Evolutionary conservation across 2,797 vertebrate genomes (phyloP).

Genomic region (Iguana delicatissima): DNA sequence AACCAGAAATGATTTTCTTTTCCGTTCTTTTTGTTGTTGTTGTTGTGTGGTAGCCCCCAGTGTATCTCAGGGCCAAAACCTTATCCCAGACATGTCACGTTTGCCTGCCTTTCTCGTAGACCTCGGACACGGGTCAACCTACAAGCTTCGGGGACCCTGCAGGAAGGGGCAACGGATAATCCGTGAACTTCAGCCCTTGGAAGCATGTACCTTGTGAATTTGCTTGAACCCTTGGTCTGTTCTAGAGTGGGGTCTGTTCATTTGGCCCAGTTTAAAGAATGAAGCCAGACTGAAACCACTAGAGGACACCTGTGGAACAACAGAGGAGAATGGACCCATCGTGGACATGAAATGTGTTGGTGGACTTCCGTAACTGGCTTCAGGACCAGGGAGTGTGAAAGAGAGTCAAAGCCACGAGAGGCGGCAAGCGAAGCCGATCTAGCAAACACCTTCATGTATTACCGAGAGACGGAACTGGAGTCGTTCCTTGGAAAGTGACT

Average conservation of each 20-base stretch:
- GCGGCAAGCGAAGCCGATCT: no score
- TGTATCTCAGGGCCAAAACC: no score
- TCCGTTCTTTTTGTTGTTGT: no score
- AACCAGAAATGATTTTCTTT: no score
- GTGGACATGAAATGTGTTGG: not conserved
- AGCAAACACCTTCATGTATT: not conserved
- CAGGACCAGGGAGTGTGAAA: not conserved
- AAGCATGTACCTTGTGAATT: not conserved
- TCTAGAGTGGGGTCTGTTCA: not conserved
- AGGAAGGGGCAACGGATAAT: not conserved
- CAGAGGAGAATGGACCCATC: no score
- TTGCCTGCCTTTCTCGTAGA: no score
- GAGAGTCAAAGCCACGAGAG: not conserved
- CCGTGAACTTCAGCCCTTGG: not conserved
- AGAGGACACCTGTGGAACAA: not conserved
- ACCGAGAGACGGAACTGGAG: not conserved
- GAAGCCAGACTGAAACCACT: fast-evolving
- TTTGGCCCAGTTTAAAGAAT: no score
- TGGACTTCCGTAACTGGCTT: not conserved
- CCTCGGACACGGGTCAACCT: not conserved
- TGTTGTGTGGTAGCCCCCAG: no score
- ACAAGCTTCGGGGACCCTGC: not conserved
- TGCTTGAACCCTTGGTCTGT: not conserved
- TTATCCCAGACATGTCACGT: no score
- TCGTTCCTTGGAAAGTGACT: not conserved